A percentile compares a stretch with the other conserved stretches of the same genome.
Conservation (phyloP, 2,797 vertebrate species). For the Sebastes matsubarae region DNA sequence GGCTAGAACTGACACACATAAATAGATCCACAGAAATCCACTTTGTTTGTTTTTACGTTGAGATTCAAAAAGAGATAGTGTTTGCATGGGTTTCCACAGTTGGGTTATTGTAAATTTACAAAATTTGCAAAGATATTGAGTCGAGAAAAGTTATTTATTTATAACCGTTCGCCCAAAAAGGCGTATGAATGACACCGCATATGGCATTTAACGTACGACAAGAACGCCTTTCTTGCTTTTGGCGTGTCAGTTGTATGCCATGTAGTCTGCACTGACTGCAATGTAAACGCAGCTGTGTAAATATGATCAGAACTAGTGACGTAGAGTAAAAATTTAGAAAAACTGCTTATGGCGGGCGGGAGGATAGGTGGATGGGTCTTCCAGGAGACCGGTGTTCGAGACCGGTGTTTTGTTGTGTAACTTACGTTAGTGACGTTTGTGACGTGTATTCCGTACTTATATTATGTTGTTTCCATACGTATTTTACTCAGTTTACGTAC, state of each 20-base stretch:
- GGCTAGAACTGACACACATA: background rate
- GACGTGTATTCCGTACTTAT: background rate
- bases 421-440: background rate
- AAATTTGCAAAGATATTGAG: background rate
- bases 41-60: background rate
- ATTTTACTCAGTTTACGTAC: background rate
- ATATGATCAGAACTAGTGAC: no score
- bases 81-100: background rate
- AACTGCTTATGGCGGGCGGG: no score
- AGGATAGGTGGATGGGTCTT: rapidly evolving
- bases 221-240: no score
- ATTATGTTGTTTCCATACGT: background rate
- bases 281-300: no score
- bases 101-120: background rate
- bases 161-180: background rate
- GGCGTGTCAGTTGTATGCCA: no score
- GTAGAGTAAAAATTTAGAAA: rapidly evolving
- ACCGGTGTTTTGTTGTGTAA: no score
- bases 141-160: background rate
- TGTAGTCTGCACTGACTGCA: no score
- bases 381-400: no score
- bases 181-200: no score
- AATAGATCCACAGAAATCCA: background rate
- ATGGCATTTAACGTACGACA: no score
- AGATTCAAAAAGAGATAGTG: background rate